Conservation (phyloP, 1,140 invertebrate species). For the Platyura marginata region DNA sequence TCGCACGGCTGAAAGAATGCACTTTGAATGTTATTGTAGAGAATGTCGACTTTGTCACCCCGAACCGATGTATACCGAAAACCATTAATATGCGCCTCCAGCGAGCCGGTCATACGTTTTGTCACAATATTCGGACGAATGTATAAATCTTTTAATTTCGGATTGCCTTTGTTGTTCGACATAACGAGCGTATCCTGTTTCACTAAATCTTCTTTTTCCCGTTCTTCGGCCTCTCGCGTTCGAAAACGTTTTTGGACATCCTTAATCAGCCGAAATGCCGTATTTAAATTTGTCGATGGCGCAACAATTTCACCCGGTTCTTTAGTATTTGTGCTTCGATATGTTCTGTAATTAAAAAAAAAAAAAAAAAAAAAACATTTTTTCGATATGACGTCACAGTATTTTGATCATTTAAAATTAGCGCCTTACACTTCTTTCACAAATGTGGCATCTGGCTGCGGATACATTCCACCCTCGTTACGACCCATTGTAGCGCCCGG, state of each 20-base stretch:
- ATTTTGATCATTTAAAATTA: background rate
- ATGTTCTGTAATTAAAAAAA: conserved; percentile 51
- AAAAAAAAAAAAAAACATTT: conserved; percentile 4
- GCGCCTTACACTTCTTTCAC: conserved; percentile 88
- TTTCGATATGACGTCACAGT: background rate
- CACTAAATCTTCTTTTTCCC: conserved; percentile 95
- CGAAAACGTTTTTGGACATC: conserved; percentile 99
- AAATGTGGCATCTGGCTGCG: conserved; percentile 89
- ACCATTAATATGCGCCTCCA: conserved; percentile 95
- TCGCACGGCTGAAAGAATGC: conserved; percentile 99
- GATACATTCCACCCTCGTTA: conserved; percentile 74
- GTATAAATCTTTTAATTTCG: conserved; percentile 95
- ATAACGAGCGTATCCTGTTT: conserved; percentile 97
- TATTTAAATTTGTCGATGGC: conserved; percentile 90
- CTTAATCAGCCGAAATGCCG: conserved; percentile 93
- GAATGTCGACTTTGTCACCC: conserved; percentile 97
- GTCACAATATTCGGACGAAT: conserved; percentile 97
- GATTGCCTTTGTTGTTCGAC: conserved; percentile 92
- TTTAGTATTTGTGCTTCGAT: conserved; percentile 92
- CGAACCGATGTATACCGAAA: conserved; percentile 96
- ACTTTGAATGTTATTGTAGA: conserved; percentile 99
- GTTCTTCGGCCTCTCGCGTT: conserved; percentile 93
- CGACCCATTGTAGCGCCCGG: conserved; percentile 90
- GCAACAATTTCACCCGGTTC: conserved; percentile 92
- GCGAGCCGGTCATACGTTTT: conserved; percentile 85